Evolutionary conservation across 2,113 vertebrate species (phyloP).

Genomic region (Cathartes aura): DNA sequence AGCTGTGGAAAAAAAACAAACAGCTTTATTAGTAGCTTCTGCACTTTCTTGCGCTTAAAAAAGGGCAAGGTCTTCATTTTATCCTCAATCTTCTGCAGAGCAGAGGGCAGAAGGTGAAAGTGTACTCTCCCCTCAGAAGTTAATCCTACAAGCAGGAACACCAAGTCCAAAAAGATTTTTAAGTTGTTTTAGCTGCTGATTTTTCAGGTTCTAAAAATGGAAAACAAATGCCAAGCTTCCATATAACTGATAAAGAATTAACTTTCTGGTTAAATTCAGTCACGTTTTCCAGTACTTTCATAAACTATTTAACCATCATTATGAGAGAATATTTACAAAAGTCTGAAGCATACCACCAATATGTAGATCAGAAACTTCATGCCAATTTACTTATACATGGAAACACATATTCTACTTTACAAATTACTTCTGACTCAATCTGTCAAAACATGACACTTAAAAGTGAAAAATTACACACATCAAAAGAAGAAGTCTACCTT

Average conservation of each 20-base stretch:
- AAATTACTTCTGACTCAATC: conserved; percentile 40
- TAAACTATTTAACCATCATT: background rate
- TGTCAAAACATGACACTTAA: conserved; percentile 47
- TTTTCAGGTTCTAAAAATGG: background rate
- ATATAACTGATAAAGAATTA: background rate
- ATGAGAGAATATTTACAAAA: background rate
- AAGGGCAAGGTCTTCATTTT: background rate
- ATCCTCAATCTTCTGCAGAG: background rate
- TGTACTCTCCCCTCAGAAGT: background rate
- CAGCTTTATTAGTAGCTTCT: background rate
- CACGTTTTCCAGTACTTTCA: background rate
- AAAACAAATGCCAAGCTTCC: background rate
- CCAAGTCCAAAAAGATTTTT: background rate
- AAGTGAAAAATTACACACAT: background rate
- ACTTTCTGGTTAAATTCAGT: background rate
- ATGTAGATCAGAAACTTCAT: background rate
- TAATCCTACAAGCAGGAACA: background rate
- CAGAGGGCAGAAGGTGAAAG: background rate
- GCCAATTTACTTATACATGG: conserved; percentile 10
- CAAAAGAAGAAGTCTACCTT: background rate
- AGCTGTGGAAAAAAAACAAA: background rate
- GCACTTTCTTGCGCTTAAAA: background rate
- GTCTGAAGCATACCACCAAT: background rate
- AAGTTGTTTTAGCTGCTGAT: background rate
- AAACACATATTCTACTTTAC: background rate